Conservation (phyloP, 2,888 invertebrate genomes). For the Gastrophysa polygoni region DNA sequence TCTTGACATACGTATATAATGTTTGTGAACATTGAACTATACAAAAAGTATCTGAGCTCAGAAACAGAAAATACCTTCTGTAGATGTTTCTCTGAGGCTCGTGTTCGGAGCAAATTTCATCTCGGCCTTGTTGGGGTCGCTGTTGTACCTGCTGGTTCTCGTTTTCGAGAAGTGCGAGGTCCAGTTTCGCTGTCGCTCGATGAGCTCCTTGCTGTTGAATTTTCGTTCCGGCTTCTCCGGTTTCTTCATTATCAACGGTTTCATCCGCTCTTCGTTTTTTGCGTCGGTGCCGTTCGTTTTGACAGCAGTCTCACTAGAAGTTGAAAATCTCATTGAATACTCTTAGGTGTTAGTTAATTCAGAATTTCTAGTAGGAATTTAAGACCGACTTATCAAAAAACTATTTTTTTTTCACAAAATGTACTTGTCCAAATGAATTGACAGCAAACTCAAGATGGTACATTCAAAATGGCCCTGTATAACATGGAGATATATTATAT, state of each 20-base stretch:
- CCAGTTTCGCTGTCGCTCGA: constrained; percentile 92
- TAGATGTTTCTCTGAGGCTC: constrained; percentile 28
- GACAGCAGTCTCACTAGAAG: constrained; percentile 21
- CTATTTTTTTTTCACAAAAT: too few relatives aligned
- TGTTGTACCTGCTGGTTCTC: constrained; percentile 65
- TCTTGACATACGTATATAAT: too few relatives aligned
- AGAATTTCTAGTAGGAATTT: too few relatives aligned
- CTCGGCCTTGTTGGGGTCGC: constrained; percentile 68
- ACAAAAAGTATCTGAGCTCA: too few relatives aligned
- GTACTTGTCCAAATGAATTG: too few relatives aligned
- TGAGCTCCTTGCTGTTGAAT: constrained; percentile 82
- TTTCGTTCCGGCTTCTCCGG: constrained; percentile 85
- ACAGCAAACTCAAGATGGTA: too few relatives aligned
- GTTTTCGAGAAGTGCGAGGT: constrained; percentile 88
- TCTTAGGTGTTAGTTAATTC: too few relatives aligned
- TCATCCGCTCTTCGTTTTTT: constrained; percentile 40
- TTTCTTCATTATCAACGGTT: constrained; percentile 59
- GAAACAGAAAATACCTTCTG: constrained; percentile 44
- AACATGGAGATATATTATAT: too few relatives aligned
- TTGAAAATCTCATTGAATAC: too few relatives aligned
- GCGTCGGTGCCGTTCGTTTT: constrained; percentile 40
- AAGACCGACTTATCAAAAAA: too few relatives aligned
- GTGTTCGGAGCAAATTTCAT: constrained; percentile 57
- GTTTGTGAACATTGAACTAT: too few relatives aligned
- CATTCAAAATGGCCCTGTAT: too few relatives aligned